phyloP scores from a whole-genome alignment of 2,888 invertebrate species.

The Saturnia pavonia region DNA sequence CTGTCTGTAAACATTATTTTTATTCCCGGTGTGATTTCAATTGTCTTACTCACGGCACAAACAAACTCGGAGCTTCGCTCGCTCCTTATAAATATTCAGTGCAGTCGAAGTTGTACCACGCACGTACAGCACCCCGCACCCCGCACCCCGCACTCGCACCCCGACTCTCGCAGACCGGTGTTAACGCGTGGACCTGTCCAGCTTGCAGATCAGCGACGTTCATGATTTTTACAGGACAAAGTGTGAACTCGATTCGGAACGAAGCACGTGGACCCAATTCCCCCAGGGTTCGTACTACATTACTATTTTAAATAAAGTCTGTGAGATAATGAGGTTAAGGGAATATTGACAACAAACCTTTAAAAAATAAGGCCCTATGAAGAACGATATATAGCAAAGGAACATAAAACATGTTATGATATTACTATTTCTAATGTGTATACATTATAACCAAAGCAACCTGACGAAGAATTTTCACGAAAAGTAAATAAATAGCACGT shows the following conservation, averaged over 20 bases:
- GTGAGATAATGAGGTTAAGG: no score
- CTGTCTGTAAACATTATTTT: not conserved
- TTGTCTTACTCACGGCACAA: constrained; percentile 46
- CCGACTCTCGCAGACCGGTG: not conserved
- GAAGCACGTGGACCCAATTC: not conserved
- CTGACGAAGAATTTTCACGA: no score
- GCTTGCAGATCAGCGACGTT: not conserved
- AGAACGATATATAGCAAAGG: not conserved
- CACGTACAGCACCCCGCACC: not conserved
- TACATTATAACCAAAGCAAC: no score
- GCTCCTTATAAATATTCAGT: constrained; percentile 45
- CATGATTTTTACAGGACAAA: not conserved
- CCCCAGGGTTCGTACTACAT: not conserved
- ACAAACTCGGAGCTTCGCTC: constrained; percentile 42
- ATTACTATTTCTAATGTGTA: no score
- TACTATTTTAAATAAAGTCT: not conserved
- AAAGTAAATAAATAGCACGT: no score
- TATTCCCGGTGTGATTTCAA: constrained; percentile 45
- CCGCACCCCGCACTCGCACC: not conserved
- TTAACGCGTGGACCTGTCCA: constrained; percentile 8
- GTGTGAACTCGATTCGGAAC: not conserved
- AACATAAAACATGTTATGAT: no score
- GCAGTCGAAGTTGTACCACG: constrained; percentile 11
- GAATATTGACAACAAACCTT: not conserved
- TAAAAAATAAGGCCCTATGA: not conserved